Evolutionary conservation across 2,888 invertebrate genomes (phyloP).

Genomic region (Chironomus riparius): DNA sequence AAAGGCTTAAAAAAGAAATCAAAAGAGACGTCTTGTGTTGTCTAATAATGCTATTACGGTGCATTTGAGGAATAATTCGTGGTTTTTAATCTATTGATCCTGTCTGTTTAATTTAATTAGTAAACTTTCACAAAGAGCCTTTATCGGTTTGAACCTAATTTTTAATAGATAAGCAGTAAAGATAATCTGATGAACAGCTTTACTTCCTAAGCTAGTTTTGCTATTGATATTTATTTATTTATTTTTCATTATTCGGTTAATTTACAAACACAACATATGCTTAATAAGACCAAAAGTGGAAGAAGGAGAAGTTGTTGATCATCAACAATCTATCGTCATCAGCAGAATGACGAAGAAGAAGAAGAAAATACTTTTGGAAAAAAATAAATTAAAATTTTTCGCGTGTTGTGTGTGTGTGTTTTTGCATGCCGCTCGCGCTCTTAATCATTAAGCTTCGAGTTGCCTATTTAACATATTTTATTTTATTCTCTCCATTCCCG

Average conservation of each 20-base stretch:
- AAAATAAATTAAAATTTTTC: neutral
- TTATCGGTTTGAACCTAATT: no score
- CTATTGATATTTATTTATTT: no score
- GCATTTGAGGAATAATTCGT: no score
- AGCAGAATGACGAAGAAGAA: neutral
- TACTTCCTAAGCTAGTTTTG: no score
- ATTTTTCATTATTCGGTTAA: no score
- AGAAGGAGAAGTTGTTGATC: neutral
- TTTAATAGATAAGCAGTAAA: no score
- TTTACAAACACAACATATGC: neutral
- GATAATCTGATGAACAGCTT: no score
- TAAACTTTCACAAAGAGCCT: no score
- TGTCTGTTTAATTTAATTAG: no score
- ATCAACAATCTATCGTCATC: neutral
- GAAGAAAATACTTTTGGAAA: neutral
- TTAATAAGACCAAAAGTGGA: neutral
- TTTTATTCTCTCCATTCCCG: neutral
- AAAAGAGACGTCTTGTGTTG: neutral
- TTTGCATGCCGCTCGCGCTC: neutral
- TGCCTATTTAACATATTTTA: neutral
- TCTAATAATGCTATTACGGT: no score
- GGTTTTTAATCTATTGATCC: no score
- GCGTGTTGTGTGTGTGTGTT: neutral
- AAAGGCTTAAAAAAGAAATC: neutral
- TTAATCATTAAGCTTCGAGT: neutral